Percentiles rank a stretch among this genome's conserved stretches.
Evolutionary conservation across 2,797 vertebrate genomes (phyloP).

Genomic region (Sebastes trivittatus): DNA sequence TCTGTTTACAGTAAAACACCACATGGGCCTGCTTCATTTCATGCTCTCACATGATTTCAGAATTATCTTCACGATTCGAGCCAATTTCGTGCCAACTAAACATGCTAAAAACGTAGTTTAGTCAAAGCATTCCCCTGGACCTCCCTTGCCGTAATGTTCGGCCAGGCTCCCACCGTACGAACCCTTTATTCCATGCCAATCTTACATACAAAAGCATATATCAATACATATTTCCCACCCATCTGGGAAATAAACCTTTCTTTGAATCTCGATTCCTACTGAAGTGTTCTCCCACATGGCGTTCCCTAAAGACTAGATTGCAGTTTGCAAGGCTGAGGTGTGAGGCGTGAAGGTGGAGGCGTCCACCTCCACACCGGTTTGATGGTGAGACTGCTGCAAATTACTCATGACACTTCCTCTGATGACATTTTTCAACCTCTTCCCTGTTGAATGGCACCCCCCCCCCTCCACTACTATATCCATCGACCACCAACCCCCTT

Average conservation of each 20-base stretch:
- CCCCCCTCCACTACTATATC: not conserved
- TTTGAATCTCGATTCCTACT: conserved; percentile 41
- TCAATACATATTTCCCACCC: conserved; percentile 46
- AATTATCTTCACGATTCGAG: not conserved
- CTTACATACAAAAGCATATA: conserved; percentile 41
- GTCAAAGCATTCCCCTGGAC: not conserved
- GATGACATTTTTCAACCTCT: conserved; percentile 78
- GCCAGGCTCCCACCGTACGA: not conserved
- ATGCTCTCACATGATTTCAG: not conserved
- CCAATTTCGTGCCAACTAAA: not conserved
- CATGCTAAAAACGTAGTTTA: not conserved
- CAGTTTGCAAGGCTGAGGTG: conserved; percentile 57
- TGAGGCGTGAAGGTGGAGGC: conserved; percentile 42
- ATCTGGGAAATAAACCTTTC: conserved; percentile 52
- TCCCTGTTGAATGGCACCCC: conserved; percentile 65
- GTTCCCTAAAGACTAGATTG: conserved; percentile 54
- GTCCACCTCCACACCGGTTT: conserved; percentile 68
- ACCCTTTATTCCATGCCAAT: conserved; percentile 22
- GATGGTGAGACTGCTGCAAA: conserved; percentile 73
- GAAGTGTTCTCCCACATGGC: conserved; percentile 58
- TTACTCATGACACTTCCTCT: conserved; percentile 79
- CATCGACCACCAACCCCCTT: conserved; percentile 50
- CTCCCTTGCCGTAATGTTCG: not conserved
- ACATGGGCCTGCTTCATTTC: not conserved
- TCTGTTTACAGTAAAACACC: not conserved